Conservation (phyloP, 2,797 vertebrate genomes). For the Gambusia yucatana region DNA sequence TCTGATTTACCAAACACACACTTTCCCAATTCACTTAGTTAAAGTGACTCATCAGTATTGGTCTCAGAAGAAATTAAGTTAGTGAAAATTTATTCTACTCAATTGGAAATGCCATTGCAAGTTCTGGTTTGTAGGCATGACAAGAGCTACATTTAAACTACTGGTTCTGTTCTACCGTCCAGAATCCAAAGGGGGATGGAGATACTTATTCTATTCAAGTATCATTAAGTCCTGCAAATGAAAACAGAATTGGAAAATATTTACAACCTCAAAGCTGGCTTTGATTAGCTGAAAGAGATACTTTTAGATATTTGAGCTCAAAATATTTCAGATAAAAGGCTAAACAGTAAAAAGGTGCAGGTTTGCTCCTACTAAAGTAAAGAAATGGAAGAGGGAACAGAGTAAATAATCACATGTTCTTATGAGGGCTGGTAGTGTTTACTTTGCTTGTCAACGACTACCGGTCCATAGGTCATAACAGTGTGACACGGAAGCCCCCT, state of each 20-base stretch:
- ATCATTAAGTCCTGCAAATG: neutral
- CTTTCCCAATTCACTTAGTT: neutral
- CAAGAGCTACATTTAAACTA: neutral
- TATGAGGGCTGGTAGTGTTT: neutral
- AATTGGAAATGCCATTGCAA: neutral
- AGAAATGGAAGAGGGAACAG: neutral
- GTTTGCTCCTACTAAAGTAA: neutral
- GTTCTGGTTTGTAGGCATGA: neutral
- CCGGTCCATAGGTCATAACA: neutral
- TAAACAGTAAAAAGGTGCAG: neutral
- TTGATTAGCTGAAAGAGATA: neutral
- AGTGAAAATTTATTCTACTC: neutral
- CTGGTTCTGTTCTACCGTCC: neutral
- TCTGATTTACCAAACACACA: constrained; percentile 27
- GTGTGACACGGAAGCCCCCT: neutral
- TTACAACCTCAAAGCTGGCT: neutral
- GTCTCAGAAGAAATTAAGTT: constrained; percentile 15
- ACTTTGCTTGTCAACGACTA: neutral
- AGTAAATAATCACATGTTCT: neutral
- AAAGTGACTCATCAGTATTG: constrained; percentile 3
- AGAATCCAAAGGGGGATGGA: neutral
- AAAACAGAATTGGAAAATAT: neutral
- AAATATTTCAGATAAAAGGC: neutral
- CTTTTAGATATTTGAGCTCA: neutral
- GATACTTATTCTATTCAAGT: neutral